Evolutionary conservation across 2,888 invertebrate genomes (phyloP).

Genomic region (Cartodere bifasciata): DNA sequence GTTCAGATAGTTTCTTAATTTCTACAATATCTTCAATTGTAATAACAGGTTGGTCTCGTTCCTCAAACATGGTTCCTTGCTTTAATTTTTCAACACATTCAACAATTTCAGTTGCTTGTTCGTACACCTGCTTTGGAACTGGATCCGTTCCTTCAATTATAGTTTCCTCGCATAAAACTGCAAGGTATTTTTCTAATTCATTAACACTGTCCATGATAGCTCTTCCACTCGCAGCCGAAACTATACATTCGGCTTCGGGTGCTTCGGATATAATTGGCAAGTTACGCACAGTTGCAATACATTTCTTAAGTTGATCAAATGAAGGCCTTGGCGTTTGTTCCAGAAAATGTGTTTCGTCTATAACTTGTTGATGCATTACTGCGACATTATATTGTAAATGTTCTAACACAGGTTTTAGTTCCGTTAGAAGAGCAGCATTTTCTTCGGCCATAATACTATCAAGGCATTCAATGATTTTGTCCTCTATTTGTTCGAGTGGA

Average conservation of each 20-base stretch:
- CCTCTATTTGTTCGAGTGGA: slow-evolving; percentile 40
- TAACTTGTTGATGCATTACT: slow-evolving; percentile 27
- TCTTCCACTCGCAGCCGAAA: slow-evolving; percentile 16
- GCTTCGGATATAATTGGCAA: slow-evolving; percentile 23
- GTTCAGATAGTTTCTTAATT: slow-evolving; percentile 23
- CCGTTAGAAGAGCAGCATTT: slow-evolving; percentile 11
- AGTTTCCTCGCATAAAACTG: slow-evolving; percentile 23
- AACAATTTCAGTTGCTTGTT: slow-evolving; percentile 27
- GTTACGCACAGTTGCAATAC: slow-evolving; percentile 25
- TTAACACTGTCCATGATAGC: slow-evolving; percentile 23
- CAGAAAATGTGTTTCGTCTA: slow-evolving; percentile 24
- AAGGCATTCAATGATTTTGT: slow-evolving; percentile 41
- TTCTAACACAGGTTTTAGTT: slow-evolving; percentile 21
- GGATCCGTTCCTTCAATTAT: slow-evolving; percentile 21
- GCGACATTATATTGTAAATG: slow-evolving; percentile 28
- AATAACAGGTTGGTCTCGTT: slow-evolving; percentile 18
- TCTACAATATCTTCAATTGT: slow-evolving; percentile 24
- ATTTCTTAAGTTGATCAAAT: slow-evolving; percentile 25
- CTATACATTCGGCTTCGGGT: slow-evolving; percentile 14
- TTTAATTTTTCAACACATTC: slow-evolving; percentile 28
- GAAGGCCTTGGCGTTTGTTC: slow-evolving; percentile 15
- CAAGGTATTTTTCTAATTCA: slow-evolving; percentile 25
- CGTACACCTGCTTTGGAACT: slow-evolving; percentile 23
- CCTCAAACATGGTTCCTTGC: slow-evolving; percentile 19
- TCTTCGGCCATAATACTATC: slow-evolving; percentile 21